These are phyloP conservation scores for Actenoides hombroni DNA, from an alignment of 2,113 vertebrate genomes.

Conservation along the genomic window DNA sequence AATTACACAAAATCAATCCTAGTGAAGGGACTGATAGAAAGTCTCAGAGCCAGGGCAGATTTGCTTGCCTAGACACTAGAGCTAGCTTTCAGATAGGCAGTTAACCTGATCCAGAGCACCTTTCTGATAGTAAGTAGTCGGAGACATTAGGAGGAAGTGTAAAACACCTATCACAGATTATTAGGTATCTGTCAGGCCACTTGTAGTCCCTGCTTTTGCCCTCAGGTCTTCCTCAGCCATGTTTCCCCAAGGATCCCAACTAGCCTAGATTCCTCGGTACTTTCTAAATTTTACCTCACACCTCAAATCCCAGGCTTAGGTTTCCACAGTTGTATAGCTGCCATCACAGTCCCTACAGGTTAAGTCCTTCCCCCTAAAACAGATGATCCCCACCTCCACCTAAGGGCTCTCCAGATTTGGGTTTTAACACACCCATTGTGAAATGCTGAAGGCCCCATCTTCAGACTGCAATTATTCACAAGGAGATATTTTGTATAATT, in stretches of 20 bases:
- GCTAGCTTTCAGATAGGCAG: not conserved
- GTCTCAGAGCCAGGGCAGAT: not conserved
- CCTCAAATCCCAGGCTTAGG: not conserved
- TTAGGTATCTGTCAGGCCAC: not conserved
- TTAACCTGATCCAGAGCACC: not conserved
- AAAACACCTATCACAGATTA: not conserved
- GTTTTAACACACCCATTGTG: not conserved
- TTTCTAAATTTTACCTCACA: not conserved
- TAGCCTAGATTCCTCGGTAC: rapidly evolving
- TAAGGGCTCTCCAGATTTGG: not conserved
- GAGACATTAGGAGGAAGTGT: not conserved
- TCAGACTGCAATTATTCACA: not conserved
- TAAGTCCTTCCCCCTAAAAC: not conserved
- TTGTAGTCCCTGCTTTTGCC: not conserved
- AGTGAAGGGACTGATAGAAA: not conserved
- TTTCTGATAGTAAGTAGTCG: not conserved
- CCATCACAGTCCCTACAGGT: not conserved
- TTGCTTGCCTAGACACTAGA: not conserved
- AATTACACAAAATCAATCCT: not conserved
- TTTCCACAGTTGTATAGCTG: not conserved
- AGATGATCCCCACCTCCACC: not conserved
- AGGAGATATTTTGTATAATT: not conserved
- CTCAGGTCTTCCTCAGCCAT: not conserved
- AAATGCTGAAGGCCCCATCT: not conserved
- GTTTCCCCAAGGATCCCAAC: not conserved